Percentiles rank a stretch among this genome's conserved stretches.
These are phyloP conservation scores for Onychomys arenicola DNA, from an alignment of 2,797 vertebrate species.

Conservation along the genomic window DNA sequence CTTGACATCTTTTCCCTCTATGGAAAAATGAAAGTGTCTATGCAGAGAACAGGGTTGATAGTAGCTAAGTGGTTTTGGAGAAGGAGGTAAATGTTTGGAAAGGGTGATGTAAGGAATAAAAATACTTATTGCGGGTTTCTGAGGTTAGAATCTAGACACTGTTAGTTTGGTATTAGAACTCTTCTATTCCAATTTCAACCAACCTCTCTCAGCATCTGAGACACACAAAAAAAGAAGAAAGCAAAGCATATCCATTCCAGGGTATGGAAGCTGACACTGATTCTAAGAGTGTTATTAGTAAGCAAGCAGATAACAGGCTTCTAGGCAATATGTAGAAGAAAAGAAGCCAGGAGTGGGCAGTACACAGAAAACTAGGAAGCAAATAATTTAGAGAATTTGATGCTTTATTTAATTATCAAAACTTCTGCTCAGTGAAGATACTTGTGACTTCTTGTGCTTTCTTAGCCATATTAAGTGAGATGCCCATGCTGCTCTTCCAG, in stretches of 20 bases:
- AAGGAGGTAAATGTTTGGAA: conserved; percentile 12
- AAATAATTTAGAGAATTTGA: background rate
- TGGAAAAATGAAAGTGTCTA: background rate
- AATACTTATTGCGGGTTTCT: background rate
- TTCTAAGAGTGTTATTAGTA: background rate
- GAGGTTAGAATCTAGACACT: background rate
- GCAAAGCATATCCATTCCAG: background rate
- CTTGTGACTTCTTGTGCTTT: background rate
- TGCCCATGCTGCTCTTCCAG: background rate
- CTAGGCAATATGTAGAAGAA: background rate
- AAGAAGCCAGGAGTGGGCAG: background rate
- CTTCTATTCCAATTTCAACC: background rate
- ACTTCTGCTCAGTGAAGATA: background rate
- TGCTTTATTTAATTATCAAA: background rate
- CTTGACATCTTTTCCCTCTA: background rate
- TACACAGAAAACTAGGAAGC: background rate
- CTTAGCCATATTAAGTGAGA: background rate
- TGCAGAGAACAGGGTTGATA: background rate
- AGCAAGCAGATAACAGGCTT: background rate
- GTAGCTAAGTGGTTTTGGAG: background rate
- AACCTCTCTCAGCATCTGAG: background rate
- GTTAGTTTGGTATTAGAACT: background rate
- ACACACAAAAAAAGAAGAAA: background rate
- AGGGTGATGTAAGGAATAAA: background rate
- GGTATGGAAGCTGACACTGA: background rate